A percentile compares a stretch with the other conserved stretches of the same genome.
phyloP scores from a whole-genome alignment of 2,113 vertebrate species.

The Hemiprocne comata region DNA sequence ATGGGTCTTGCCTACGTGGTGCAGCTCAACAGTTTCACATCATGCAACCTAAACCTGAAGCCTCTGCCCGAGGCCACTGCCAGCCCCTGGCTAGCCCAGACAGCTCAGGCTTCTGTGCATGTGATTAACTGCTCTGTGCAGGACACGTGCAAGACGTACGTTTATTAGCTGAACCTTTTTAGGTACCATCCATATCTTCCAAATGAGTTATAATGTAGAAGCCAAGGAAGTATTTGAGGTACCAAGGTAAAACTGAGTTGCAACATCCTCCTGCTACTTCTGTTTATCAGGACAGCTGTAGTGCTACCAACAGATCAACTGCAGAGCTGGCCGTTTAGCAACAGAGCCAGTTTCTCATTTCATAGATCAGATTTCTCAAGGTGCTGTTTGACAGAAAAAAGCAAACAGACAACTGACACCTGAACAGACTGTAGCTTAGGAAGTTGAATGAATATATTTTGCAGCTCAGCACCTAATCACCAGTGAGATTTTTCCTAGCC shows the following conservation, averaged over 20 bases:
- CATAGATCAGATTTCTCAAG: neutral
- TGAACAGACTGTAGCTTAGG: neutral
- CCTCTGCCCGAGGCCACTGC: neutral
- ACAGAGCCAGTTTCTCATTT: neutral
- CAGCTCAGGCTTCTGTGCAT: neutral
- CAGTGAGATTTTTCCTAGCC: neutral
- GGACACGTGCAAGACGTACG: neutral
- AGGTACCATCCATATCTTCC: neutral
- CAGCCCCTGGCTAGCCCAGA: neutral
- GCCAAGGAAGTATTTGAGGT: neutral
- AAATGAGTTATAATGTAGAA: neutral
- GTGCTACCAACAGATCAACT: neutral
- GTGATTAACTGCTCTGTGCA: neutral
- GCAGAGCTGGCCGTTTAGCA: neutral
- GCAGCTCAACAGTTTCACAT: fast-evolving
- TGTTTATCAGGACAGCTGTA: neutral
- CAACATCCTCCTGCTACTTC: neutral
- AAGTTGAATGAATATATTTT: neutral
- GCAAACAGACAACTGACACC: neutral
- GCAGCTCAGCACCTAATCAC: neutral
- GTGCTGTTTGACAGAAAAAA: neutral
- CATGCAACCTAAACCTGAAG: neutral
- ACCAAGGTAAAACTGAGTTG: neutral
- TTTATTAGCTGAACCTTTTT: neutral
- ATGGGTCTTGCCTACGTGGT: neutral